Base-by-base conservation (phyloP, 2,797 vertebrate species). In the Dromococcyx pavoninus region DNA sequence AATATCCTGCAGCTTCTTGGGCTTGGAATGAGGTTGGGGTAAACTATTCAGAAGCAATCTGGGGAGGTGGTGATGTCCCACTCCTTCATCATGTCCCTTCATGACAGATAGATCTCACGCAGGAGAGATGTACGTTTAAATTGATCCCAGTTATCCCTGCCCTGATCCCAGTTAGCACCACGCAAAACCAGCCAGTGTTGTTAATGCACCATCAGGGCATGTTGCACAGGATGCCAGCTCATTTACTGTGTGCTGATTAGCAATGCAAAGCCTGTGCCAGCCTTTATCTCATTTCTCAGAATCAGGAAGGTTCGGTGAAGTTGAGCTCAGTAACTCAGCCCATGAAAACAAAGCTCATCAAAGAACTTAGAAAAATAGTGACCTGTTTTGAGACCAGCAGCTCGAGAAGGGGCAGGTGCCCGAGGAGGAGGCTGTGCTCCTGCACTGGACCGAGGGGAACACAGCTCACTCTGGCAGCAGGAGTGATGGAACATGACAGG, bases 361-460 rank as follows among this genome's bases (percentile, higher is more conserved):
- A 60, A 77, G 65, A 6, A 0, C 50, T 66, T 35, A 21, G 65
- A 43, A 51, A 48, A 51, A 41, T 1, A 22, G 6, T 2, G 4
- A n/a, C 30, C 39, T n/a, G 50, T 50, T n/a, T 16, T 6, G 70
- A 73, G 72, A 30, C 5, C 53, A 9, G 58, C 77, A 74, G 74
- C 64, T 70, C 15, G 44, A 43, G 62, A 14, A 22, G 27, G 10
- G 21, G 39, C 35, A 57, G 50, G 2, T 46, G 24, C 35, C 35
- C 0, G 0, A 7, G 56, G 65, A 70, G 72, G 48, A 41, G 21
- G 50, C 17, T 50, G 86, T 25, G 51, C n/a, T 66, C 10, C 72
- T 35, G 7, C 32, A 17, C 2, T 2, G 6, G 7, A 7, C 4
- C 27, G 7, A 14, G 16, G 12, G 16, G 4, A 48, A 1, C 64